Conservation (phyloP, 2,797 vertebrate genomes). For the Ctenopoma kingsleyae region DNA sequence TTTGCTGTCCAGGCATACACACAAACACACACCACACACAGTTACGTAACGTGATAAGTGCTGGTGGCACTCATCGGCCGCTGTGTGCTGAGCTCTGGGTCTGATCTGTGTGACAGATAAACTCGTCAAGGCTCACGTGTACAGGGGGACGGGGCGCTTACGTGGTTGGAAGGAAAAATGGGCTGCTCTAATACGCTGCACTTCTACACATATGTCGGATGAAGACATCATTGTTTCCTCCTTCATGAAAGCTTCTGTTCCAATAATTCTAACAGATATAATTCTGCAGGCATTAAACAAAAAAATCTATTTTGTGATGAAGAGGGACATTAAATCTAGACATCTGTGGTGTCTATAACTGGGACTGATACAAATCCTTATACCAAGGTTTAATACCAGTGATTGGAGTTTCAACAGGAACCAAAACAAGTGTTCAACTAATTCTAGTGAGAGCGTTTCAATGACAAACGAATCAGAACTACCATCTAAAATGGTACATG, state of each 20-base stretch:
- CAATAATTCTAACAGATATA: background rate
- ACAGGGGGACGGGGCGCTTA: slow-evolving; percentile 42
- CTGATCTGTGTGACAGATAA: slow-evolving; percentile 65
- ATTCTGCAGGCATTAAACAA: background rate
- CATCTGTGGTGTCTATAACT: background rate
- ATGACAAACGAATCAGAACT: slow-evolving; percentile 14
- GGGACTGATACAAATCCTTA: background rate
- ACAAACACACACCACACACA: slow-evolving; percentile 15
- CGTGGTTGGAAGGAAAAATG: slow-evolving; percentile 20
- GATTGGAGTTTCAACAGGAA: background rate
- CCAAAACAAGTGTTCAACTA: slow-evolving; percentile 1
- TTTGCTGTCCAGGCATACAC: slow-evolving; percentile 3
- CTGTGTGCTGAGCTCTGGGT: slow-evolving; percentile 35
- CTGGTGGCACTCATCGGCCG: slow-evolving; percentile 58
- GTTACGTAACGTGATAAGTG: slow-evolving; percentile 57
- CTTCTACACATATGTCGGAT: slow-evolving; percentile 6
- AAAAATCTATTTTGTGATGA: background rate
- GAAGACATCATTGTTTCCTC: background rate
- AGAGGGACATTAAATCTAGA: background rate
- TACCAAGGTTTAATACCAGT: background rate
- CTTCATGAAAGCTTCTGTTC: background rate
- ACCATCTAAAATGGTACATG: slow-evolving; percentile 15
- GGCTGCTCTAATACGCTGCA: slow-evolving; percentile 26
- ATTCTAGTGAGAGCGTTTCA: slow-evolving; percentile 7
- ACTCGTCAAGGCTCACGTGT: slow-evolving; percentile 64